Percentiles rank a stretch among this genome's conserved stretches.
phyloP scores from a whole-genome alignment of 64 coral and sea anemone species.

The Montipora capricornis region DNA sequence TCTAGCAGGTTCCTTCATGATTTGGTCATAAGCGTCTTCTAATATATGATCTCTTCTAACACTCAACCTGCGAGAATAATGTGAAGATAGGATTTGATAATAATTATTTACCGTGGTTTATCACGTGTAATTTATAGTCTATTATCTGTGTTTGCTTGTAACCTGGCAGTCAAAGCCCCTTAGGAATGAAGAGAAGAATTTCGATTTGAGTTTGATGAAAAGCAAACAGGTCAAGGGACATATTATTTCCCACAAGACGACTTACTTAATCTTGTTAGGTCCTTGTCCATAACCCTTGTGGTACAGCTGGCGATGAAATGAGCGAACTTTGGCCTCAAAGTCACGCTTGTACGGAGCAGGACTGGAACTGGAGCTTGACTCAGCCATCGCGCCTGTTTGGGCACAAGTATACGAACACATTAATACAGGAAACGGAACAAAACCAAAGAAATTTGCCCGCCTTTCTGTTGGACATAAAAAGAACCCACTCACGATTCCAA shows the following conservation, averaged over 20 bases:
- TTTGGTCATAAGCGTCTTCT: constrained; percentile 98
- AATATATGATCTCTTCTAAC: constrained; percentile 91
- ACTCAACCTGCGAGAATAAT: constrained; percentile 64
- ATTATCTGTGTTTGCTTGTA: too few relatives aligned
- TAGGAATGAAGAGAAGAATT: too few relatives aligned
- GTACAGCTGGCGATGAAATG: constrained; percentile 94
- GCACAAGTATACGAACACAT: background rate
- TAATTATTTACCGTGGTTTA: too few relatives aligned
- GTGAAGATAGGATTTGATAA: background rate
- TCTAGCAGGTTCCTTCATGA: constrained; percentile 98
- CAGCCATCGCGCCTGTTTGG: background rate
- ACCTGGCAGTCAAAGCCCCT: too few relatives aligned
- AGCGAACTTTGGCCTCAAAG: constrained; percentile 98
- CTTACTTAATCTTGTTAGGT: constrained; percentile 99
- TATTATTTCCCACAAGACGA: background rate
- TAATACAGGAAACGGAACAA: background rate
- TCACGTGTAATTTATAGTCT: too few relatives aligned
- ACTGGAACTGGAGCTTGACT: constrained; percentile 65
- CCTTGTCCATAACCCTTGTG: constrained; percentile 98
- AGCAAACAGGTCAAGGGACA: too few relatives aligned
- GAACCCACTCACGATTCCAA: too few relatives aligned
- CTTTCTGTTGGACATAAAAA: too few relatives aligned
- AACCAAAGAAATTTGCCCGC: background rate
- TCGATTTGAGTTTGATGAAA: too few relatives aligned
- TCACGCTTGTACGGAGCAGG: constrained; percentile 97